phyloP scores from a whole-genome alignment of 2,113 vertebrate genomes.

The Crotalus helleri region DNA sequence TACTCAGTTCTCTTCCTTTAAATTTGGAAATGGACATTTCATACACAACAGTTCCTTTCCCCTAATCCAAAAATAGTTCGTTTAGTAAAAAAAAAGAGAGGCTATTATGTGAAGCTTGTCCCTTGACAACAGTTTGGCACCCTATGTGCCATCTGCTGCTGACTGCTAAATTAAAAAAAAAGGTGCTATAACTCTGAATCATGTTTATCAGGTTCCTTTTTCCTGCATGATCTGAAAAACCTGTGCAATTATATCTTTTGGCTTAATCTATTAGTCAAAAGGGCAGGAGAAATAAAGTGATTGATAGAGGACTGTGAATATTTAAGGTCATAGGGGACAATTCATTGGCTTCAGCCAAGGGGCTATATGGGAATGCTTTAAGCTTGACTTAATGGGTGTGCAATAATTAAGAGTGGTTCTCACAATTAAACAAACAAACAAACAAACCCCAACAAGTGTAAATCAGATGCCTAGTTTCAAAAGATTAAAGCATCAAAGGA shows the following conservation, averaged over 20 bases:
- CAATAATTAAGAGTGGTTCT: constrained; percentile 57
- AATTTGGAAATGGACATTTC: background rate
- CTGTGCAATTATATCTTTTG: constrained; percentile 34
- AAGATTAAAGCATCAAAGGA: constrained; percentile 78
- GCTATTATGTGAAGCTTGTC: background rate
- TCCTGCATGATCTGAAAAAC: constrained; percentile 44
- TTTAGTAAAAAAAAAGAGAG: fast-evolving
- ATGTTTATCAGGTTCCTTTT: background rate
- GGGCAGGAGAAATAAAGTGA: constrained; percentile 38
- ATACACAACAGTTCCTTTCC: background rate
- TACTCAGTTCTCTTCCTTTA: background rate
- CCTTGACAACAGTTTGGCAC: constrained; percentile 11
- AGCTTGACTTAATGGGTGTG: constrained; percentile 71
- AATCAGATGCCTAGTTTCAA: constrained; percentile 75
- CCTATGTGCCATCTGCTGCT: background rate
- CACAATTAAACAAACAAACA: constrained; percentile 25
- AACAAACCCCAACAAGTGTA: constrained; percentile 50
- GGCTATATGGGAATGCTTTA: constrained; percentile 64
- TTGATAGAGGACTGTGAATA: constrained; percentile 59
- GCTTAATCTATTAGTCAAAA: constrained; percentile 45
- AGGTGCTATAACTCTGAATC: constrained; percentile 7
- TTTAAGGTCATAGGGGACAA: constrained; percentile 63
- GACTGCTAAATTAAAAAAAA: background rate
- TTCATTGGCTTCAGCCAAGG: constrained; percentile 53
- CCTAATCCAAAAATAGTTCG: background rate